Evolutionary conservation across 2,888 invertebrate genomes (phyloP), one percentile per base, ranked within the genome.

Genomic region (Scaptomyza parva): DNA sequence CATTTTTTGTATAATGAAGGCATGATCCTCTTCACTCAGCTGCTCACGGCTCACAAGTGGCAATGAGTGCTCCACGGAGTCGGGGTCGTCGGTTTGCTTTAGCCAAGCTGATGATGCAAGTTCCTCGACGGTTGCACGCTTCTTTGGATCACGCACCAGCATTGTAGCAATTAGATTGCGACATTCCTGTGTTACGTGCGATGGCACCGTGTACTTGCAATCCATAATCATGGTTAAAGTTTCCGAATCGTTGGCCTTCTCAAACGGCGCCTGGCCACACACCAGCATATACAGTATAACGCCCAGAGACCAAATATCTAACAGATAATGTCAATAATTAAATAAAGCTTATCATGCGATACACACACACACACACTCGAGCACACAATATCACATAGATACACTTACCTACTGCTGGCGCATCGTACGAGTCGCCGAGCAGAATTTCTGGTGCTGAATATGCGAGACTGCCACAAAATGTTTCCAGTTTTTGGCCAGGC

Each of bases 141-240:
- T 96, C 81, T 96, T 96, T 0, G 99, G 99, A 91, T 98, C 97
- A 70, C 98, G 94, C 24, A 98, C 96, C 80, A 99, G 93, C 99
- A 99, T 99, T 88, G 95, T 94, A 11, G 95, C 95, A 90, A 99
- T 99, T 77, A 99, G 93, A 87, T 96, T 96, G 92, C 95, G 95
- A 92, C 99, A 99, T 65, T 95, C 95, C 53, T 94, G 93, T 11
- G 98, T 97, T 74, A 99, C 95, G 92, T 97, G 96, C 26, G 94
- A 92, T 55, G 99, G 98, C 88, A 98, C 96, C 62, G 95, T 95
- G 91, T 98, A 99, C 93, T 98, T 98, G 93, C 99, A 99, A 92
- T 99, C 99, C 97, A 99, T 98, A 78, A 99, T 99, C 97, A 98
- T 99, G 28, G 98, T 99, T 57, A 99, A 93, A 0, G 99, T 99